phyloP scores from a whole-genome alignment of 2,113 vertebrate genomes.

The Salvator merianae region DNA sequence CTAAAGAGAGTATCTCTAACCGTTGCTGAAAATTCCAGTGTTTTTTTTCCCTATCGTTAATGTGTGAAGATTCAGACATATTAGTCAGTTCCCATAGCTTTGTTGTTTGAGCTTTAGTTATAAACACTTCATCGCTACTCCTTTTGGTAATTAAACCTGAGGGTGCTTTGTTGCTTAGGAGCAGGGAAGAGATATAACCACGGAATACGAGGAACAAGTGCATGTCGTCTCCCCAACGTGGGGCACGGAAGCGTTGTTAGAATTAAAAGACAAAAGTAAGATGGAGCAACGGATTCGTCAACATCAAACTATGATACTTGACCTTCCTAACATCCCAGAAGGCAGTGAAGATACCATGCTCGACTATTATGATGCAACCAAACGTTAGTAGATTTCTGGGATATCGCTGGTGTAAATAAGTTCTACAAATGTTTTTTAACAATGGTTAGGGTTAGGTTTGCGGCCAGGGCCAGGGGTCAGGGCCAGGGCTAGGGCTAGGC shows the following conservation, averaged over 20 bases:
- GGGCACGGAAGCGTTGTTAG: constrained; percentile 89
- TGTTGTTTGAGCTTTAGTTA: background rate
- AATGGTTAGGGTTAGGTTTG: no score
- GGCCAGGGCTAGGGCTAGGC: no score
- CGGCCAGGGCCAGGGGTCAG: no score
- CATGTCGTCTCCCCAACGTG: constrained; percentile 95
- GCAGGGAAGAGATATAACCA: constrained; percentile 79
- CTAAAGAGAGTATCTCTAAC: background rate
- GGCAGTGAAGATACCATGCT: constrained; percentile 85
- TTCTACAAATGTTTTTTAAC: no score
- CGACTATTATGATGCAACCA: constrained; percentile 84
- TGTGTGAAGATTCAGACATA: background rate
- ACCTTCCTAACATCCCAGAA: constrained; percentile 77
- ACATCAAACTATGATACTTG: constrained; percentile 69
- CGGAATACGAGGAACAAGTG: constrained; percentile 83
- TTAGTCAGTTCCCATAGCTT: background rate
- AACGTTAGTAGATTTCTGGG: constrained; percentile 76
- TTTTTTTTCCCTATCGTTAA: background rate
- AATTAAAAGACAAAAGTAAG: constrained; percentile 82
- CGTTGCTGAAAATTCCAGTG: background rate
- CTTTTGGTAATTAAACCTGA: constrained; percentile 19
- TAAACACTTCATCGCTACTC: background rate
- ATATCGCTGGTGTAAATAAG: background rate
- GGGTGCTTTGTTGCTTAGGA: constrained; percentile 74
- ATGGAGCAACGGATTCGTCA: constrained; percentile 88